Evolutionary conservation across 2,888 invertebrate genomes (phyloP).

Genomic region (Nemurella pictetii): DNA sequence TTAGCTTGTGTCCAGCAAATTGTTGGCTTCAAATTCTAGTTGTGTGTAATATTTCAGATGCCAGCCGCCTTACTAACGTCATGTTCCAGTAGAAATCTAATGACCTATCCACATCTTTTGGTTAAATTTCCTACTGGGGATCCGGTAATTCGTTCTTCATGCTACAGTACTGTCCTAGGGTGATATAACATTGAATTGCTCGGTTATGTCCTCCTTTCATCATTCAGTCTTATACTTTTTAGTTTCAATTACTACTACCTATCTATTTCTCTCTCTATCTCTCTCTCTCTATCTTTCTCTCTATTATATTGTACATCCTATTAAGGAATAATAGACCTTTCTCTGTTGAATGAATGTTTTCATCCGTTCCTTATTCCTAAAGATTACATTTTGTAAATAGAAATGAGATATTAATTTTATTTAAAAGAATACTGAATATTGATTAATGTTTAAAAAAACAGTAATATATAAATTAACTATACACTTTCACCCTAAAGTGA

Average conservation of each 20-base stretch:
- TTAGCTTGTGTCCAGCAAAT: neutral
- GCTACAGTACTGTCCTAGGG: neutral
- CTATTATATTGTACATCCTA: neutral
- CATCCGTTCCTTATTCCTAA: neutral
- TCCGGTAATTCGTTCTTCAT: neutral
- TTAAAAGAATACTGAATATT: neutral
- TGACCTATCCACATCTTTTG: neutral
- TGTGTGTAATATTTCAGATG: neutral
- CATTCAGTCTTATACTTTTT: neutral
- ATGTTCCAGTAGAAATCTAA: neutral
- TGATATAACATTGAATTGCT: neutral
- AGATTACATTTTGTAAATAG: neutral
- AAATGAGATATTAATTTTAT: neutral
- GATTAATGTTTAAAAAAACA: neutral
- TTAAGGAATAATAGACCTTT: neutral
- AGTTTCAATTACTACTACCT: neutral
- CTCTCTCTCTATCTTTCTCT: neutral
- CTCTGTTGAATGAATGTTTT: neutral
- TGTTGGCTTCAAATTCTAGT: neutral
- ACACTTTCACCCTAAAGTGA: neutral
- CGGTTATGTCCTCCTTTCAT: neutral
- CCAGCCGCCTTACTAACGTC: neutral
- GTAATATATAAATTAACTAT: neutral
- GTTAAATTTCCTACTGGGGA: neutral
- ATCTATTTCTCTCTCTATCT: neutral